Evolutionary conservation across 2,113 vertebrate genomes (phyloP).

Genomic region (Tichodroma muraria): DNA sequence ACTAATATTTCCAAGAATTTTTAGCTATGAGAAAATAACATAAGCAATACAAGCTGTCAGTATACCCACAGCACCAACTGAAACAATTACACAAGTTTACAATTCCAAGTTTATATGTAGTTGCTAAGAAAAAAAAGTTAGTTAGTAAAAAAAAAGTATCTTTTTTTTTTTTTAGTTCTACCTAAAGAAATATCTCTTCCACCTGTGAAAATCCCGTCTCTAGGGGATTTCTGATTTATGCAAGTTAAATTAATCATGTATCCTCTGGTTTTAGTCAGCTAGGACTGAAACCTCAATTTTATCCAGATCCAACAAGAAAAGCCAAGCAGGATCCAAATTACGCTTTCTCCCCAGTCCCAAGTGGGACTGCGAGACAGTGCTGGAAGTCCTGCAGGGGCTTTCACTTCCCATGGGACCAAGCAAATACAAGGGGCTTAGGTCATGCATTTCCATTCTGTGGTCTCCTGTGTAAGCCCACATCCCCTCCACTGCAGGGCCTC

Average conservation of each 20-base stretch:
- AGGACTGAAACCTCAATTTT: neutral
- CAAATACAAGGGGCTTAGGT: neutral
- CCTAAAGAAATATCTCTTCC: neutral
- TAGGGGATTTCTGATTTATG: neutral
- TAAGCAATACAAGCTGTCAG: neutral
- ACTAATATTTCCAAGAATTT: neutral
- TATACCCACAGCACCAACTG: neutral
- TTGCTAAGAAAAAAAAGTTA: neutral
- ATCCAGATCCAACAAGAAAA: neutral
- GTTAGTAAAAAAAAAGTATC: too few relatives aligned
- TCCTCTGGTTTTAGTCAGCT: neutral
- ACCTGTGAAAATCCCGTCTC: neutral
- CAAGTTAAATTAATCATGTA: neutral
- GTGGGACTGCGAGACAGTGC: neutral
- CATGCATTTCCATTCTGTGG: accelerated
- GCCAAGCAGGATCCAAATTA: neutral
- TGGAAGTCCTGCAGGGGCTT: neutral
- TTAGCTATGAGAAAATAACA: neutral
- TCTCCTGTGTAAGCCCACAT: neutral
- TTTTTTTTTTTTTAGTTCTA: neutral
- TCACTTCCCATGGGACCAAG: neutral
- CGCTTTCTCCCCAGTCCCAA: neutral
- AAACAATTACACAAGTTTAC: neutral
- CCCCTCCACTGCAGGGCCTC: neutral
- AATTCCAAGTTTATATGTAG: accelerated